Conservation (phyloP, 2,888 invertebrate genomes). For the Drosophila sordidapex region DNA sequence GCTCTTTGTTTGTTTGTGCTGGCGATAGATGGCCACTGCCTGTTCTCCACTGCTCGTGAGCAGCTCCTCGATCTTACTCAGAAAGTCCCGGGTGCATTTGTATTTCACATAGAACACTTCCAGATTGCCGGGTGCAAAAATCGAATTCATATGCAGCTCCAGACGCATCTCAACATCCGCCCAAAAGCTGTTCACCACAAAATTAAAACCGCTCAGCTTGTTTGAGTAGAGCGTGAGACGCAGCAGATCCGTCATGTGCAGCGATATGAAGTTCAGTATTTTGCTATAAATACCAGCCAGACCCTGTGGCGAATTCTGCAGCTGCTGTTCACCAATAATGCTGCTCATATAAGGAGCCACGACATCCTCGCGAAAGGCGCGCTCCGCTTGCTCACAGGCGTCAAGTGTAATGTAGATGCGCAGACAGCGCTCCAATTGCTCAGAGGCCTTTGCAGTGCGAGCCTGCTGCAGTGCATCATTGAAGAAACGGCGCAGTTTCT, state of each 20-base stretch:
- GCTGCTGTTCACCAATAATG: constrained; percentile 87
- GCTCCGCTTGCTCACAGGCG: constrained; percentile 88
- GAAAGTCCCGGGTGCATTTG: constrained; percentile 90
- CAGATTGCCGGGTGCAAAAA: constrained; percentile 97
- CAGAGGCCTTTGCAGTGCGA: constrained; percentile 62
- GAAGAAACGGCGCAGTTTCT: constrained; percentile 80
- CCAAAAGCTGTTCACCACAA: constrained; percentile 95
- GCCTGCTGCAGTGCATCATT: constrained; percentile 82
- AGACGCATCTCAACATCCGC: constrained; percentile 92
- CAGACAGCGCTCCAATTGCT: constrained; percentile 85
- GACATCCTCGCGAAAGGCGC: constrained; percentile 87
- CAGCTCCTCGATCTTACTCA: constrained; percentile 89
- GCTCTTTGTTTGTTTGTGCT: constrained; percentile 90
- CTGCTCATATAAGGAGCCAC: constrained; percentile 85
- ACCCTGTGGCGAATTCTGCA: constrained; percentile 83
- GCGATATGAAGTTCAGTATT: constrained; percentile 90
- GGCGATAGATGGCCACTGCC: constrained; percentile 84
- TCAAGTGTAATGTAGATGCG: constrained; percentile 84
- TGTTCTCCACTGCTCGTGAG: constrained; percentile 86
- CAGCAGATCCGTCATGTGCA: constrained; percentile 87
- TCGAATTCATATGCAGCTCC: constrained; percentile 91
- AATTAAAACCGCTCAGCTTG: constrained; percentile 89
- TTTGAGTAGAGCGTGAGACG: constrained; percentile 85
- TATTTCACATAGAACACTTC: constrained; percentile 94
- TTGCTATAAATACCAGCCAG: constrained; percentile 88